These are phyloP conservation scores for Anas flavirostris DNA, from an alignment of 2,797 vertebrate genomes.

Conservation along the genomic window DNA sequence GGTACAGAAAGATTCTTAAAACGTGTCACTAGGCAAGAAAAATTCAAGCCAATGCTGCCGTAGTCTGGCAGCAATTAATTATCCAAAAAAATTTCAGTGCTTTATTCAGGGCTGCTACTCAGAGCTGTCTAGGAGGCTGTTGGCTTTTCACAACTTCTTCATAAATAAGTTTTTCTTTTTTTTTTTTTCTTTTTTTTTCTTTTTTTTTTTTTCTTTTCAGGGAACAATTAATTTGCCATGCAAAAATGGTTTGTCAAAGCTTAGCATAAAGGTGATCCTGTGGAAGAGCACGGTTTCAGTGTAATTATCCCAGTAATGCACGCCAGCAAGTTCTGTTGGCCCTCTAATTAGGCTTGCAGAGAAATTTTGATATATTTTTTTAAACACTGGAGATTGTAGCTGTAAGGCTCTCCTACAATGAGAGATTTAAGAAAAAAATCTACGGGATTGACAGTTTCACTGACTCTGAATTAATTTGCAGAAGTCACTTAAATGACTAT, in stretches of 20 bases:
- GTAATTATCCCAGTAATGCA: not conserved
- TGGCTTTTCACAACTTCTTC: not conserved
- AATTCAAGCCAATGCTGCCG: not conserved
- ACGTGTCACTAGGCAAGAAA: not conserved
- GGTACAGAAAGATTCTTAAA: not conserved
- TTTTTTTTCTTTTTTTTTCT: not conserved
- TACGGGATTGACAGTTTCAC: not conserved
- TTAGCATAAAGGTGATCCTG: not conserved
- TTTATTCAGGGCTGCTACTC: not conserved
- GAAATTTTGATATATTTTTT: not conserved
- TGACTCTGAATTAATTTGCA: not conserved
- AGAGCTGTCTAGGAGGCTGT: not conserved
- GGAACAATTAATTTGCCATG: not conserved
- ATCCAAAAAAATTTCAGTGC: not conserved
- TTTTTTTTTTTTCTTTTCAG: accelerated
- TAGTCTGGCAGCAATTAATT: not conserved
- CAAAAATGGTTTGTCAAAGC: not conserved
- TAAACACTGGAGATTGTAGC: not conserved
- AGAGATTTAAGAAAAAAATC: not conserved
- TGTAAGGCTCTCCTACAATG: not conserved
- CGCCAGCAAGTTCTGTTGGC: not conserved
- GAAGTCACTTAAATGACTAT: not conserved
- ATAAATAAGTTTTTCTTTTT: not conserved
- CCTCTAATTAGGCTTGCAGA: not conserved
- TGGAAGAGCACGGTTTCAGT: not conserved